Conservation (phyloP, 2,888 invertebrate species). For the Saturnia pavonia region DNA sequence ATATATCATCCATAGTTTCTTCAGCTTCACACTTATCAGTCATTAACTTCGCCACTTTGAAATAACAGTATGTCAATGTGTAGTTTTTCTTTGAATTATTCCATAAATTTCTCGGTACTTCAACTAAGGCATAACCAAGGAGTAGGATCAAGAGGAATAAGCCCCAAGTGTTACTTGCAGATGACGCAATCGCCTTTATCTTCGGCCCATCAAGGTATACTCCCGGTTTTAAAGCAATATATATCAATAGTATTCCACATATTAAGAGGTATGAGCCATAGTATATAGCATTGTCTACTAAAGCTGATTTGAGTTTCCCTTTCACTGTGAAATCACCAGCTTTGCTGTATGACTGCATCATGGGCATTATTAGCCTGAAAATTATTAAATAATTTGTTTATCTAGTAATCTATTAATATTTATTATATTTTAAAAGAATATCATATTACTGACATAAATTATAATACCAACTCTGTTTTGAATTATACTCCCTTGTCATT, state of each 20-base stretch:
- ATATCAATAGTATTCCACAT: constrained; percentile 96
- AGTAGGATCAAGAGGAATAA: constrained; percentile 95
- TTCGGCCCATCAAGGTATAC: constrained; percentile 94
- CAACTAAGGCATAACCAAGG: constrained; percentile 96
- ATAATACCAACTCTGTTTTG: too few relatives aligned
- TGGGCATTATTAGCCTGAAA: constrained; percentile 95
- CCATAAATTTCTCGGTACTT: constrained; percentile 96
- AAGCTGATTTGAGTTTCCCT: constrained; percentile 96
- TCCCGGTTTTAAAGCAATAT: constrained; percentile 95
- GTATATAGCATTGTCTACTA: constrained; percentile 98
- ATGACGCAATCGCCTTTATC: constrained; percentile 97
- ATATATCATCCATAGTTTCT: constrained; percentile 96
- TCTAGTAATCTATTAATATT: not conserved
- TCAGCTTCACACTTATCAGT: constrained; percentile 98
- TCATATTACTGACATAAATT: too few relatives aligned
- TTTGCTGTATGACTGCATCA: constrained; percentile 99
- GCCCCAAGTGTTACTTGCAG: constrained; percentile 99
- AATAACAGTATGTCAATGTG: constrained; percentile 92
- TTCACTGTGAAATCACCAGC: constrained; percentile 98
- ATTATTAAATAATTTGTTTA: constrained; percentile 14
- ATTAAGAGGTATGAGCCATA: constrained; percentile 98
- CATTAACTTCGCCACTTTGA: constrained; percentile 96
- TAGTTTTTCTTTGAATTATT: constrained; percentile 93
- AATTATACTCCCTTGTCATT: too few relatives aligned
- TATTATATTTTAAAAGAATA: too few relatives aligned